Evolutionary conservation across 2,888 invertebrate genomes (phyloP).

Genomic region (Morpho helenor): DNA sequence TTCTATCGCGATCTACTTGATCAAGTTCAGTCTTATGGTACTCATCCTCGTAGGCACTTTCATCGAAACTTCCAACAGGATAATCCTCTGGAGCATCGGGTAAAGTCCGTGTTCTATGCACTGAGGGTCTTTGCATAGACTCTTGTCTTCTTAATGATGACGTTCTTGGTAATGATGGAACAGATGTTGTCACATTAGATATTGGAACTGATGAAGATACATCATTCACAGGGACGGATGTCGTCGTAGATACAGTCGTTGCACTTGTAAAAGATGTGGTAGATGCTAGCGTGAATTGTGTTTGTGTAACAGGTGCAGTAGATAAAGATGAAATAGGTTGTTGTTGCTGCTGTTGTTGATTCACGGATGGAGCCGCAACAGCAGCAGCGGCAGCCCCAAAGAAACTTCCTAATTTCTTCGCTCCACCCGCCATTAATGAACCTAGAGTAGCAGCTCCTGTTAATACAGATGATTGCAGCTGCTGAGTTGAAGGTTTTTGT

Average conservation of each 20-base stretch:
- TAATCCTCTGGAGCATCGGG: constrained; percentile 72
- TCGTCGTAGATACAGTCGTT: constrained; percentile 48
- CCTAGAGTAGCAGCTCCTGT: constrained; percentile 72
- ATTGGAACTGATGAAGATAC: constrained; percentile 55
- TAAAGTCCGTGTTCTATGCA: constrained; percentile 67
- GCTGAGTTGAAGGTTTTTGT: constrained; percentile 58
- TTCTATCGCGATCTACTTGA: constrained; percentile 64
- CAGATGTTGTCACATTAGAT: constrained; percentile 54
- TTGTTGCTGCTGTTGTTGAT: constrained; percentile 45
- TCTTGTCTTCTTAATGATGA: constrained; percentile 70
- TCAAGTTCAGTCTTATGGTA: constrained; percentile 75
- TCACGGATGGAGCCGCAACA: constrained; percentile 52
- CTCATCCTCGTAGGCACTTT: constrained; percentile 77
- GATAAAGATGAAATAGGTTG: constrained; percentile 28
- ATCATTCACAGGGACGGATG: constrained; percentile 60
- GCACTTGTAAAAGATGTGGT: constrained; percentile 56
- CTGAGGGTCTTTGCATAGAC: constrained; percentile 72
- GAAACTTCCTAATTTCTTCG: constrained; percentile 70
- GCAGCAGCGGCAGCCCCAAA: constrained; percentile 74
- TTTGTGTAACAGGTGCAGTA: constrained; percentile 14
- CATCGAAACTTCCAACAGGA: constrained; percentile 62
- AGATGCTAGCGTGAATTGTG: constrained; percentile 36
- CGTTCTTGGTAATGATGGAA: constrained; percentile 60
- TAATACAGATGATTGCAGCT: constrained; percentile 61
- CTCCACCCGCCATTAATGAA: constrained; percentile 73